Evolutionary conservation across 2,888 invertebrate genomes (phyloP).

Genomic region (Pterostichus madidus): DNA sequence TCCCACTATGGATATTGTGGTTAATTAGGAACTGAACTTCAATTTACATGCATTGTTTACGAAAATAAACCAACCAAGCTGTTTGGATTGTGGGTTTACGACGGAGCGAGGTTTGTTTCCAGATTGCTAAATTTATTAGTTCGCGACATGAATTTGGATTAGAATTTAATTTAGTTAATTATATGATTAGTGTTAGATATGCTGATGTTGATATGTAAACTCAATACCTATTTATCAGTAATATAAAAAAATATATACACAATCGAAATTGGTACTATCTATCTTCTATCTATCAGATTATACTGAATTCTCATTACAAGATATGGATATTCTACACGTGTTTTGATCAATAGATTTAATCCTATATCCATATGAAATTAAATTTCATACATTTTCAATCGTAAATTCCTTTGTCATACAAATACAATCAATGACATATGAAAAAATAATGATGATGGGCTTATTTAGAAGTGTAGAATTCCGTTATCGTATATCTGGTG

Average conservation of each 20-base stretch:
- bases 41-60: neutral
- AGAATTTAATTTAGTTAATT: too few species aligned
- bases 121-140: neutral
- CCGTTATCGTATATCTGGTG: too few species aligned
- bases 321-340: neutral
- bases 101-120: neutral
- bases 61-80: neutral
- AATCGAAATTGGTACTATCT: too few species aligned
- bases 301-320: neutral
- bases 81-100: neutral
- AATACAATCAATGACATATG: neutral
- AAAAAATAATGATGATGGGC: neutral
- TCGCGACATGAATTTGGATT: too few species aligned
- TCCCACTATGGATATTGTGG: neutral
- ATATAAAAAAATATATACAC: too few species aligned
- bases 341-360: neutral
- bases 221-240: too few species aligned
- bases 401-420: neutral
- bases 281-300: neutral
- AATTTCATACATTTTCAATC: conserved; percentile 25
- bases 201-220: too few species aligned
- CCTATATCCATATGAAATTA: neutral
- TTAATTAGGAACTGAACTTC: neutral
- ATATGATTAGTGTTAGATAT: too few species aligned
- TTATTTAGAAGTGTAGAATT: neutral